Evolutionary conservation across 2,113 vertebrate genomes (phyloP).

Genomic region (Chascanopsetta lugubris): DNA sequence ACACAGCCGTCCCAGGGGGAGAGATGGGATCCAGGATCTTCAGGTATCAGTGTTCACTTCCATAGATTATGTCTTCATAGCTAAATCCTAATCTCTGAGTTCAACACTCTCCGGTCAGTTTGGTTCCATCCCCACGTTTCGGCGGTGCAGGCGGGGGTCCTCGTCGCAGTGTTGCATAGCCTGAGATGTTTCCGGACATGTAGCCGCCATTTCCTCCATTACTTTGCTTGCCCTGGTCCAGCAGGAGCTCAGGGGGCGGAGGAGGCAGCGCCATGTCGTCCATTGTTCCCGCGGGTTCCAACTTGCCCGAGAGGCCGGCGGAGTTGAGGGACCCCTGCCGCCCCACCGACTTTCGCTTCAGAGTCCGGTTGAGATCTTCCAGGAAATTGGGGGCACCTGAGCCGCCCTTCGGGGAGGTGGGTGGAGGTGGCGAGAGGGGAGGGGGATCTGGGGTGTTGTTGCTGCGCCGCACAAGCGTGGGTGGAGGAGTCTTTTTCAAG

Average conservation of each 20-base stretch:
- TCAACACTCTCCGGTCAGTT: conserved; percentile 92
- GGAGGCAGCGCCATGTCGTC: conserved; percentile 96
- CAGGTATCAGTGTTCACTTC: conserved; percentile 13
- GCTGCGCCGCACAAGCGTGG: conserved; percentile 80
- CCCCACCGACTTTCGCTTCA: conserved; percentile 94
- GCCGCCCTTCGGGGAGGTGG: conserved; percentile 91
- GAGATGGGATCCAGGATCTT: conserved; percentile 4
- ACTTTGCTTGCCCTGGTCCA: conserved; percentile 83
- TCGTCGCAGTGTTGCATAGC: conserved; percentile 94
- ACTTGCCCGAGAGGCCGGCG: conserved; percentile 75
- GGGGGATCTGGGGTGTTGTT: conserved; percentile 85
- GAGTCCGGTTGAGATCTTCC: conserved; percentile 93
- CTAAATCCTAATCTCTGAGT: conserved; percentile 14
- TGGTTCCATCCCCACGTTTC: conserved; percentile 94
- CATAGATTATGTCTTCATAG: conserved; percentile 20
- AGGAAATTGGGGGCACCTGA: conserved; percentile 94
- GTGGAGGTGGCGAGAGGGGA: conserved; percentile 73
- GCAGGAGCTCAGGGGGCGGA: conserved; percentile 91
- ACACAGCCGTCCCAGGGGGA: conserved; percentile 35
- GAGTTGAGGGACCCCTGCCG: conserved; percentile 88
- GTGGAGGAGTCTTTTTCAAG: conserved; percentile 88
- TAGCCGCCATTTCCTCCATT: conserved; percentile 76
- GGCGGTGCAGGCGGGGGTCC: conserved; percentile 94
- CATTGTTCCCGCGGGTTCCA: conserved; percentile 84
- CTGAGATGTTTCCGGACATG: conserved; percentile 89